A percentile compares a stretch with the other conserved stretches of the same genome.
Conservation (phyloP, 1,140 invertebrate genomes). For the Aphidius gifuensis region DNA sequence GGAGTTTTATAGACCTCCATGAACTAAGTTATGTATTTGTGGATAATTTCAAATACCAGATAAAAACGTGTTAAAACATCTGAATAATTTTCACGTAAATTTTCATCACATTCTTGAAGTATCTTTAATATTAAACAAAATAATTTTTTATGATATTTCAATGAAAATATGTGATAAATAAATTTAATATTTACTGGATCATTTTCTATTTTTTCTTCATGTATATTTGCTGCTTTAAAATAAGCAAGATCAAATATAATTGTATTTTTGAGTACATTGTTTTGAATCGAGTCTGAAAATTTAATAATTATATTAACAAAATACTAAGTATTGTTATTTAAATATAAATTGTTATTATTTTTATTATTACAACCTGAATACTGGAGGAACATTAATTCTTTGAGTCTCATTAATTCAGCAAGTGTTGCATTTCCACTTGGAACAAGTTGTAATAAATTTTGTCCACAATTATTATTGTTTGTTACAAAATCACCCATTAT, state of each 20-base stretch:
- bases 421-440: constrained; percentile 94
- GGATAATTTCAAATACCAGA: constrained; percentile 89
- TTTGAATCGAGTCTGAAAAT: constrained; percentile 71
- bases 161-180: not conserved
- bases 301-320: constrained; percentile 14
- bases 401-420: constrained; percentile 86
- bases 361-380: constrained; percentile 67
- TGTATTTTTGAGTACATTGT: constrained; percentile 78
- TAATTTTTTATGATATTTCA: not conserved
- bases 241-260: constrained; percentile 92
- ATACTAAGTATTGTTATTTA: not conserved
- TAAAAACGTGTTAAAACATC: constrained; percentile 90
- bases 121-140: constrained; percentile 46
- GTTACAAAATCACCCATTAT: constrained; percentile 74
- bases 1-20: too few species aligned
- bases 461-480: constrained; percentile 85
- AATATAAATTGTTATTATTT: not conserved
- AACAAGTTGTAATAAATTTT: constrained; percentile 83
- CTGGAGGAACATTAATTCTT: constrained; percentile 87
- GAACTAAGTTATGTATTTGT: constrained; percentile 87
- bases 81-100: constrained; percentile 86
- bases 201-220: constrained; percentile 85
- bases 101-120: constrained; percentile 88
- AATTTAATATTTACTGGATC: constrained; percentile 64
- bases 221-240: constrained; percentile 80